Conservation (phyloP, 2,797 vertebrate species). For the Jordanella pulchra region DNA sequence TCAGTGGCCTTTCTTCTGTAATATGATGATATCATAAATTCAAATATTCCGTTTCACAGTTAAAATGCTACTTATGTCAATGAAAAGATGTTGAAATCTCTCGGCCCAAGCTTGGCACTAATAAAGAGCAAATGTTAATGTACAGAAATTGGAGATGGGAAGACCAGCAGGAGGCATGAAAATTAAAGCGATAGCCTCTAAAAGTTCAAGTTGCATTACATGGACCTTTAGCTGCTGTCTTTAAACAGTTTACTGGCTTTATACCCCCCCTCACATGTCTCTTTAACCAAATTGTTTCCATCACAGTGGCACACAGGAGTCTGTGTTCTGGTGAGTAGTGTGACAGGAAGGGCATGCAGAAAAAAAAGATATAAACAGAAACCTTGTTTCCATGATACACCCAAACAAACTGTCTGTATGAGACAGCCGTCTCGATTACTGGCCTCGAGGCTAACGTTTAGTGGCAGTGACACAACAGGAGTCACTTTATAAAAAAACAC, state of each 20-base stretch:
- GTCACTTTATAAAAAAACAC: constrained; percentile 28
- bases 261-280: constrained; percentile 18
- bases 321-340: constrained; percentile 15
- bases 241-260: constrained; percentile 27
- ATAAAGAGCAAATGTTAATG: constrained; percentile 27
- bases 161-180: constrained; percentile 17
- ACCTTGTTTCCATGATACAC: constrained; percentile 70
- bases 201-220: constrained; percentile 43
- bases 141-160: constrained; percentile 31
- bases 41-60: constrained; percentile 42
- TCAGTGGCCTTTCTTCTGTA: constrained; percentile 29
- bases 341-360: constrained; percentile 45
- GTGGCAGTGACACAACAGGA: constrained; percentile 32
- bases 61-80: constrained; percentile 37
- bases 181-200: constrained; percentile 33
- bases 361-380: constrained; percentile 66
- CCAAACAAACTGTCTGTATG: constrained; percentile 72
- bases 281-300: constrained; percentile 59
- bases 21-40: constrained; percentile 36
- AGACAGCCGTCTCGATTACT: constrained; percentile 51
- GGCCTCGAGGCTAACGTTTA: constrained; percentile 46
- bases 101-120: constrained; percentile 22
- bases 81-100: constrained; percentile 35
- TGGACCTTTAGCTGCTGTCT: constrained; percentile 22
- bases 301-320: constrained; percentile 21